Percentiles rank a stretch among this genome's conserved stretches.
These are phyloP conservation scores for Magallana gigas DNA, from an alignment of 1,140 invertebrate species.

Conservation along the genomic window DNA sequence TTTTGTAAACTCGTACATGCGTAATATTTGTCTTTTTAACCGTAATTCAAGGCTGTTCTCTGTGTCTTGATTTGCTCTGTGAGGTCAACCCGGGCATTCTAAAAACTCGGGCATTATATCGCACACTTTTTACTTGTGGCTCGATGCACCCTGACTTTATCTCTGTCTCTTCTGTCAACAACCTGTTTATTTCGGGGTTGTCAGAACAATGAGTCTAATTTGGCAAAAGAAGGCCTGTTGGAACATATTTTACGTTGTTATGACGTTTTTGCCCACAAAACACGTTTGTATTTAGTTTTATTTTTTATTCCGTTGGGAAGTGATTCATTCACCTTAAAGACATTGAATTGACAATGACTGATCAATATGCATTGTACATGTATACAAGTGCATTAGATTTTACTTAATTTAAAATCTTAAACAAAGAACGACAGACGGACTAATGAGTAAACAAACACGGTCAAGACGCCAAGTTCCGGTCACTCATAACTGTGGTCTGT, in stretches of 20 bases:
- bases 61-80: conserved; percentile 7
- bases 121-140: neutral
- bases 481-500: neutral
- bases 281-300: no score
- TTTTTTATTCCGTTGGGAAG: no score
- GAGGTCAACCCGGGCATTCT: neutral
- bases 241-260: neutral
- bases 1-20: conserved; percentile 19
- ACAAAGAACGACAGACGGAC: neutral
- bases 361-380: no score
- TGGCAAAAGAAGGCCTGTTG: conserved; percentile 8
- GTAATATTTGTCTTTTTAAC: conserved; percentile 34
- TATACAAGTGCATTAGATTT: no score
- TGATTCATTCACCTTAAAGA: no score
- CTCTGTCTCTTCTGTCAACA: conserved; percentile 2
- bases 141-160: conserved; percentile 22
- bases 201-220: conserved; percentile 19
- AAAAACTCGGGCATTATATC: neutral
- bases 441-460: neutral
- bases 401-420: neutral
- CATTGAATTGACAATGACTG: no score
- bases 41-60: conserved; percentile 13
- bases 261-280: no score
- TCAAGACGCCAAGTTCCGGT: neutral
- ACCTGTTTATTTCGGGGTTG: neutral